phyloP scores from a whole-genome alignment of 2,888 invertebrate species.

The Candidula unifasciata region DNA sequence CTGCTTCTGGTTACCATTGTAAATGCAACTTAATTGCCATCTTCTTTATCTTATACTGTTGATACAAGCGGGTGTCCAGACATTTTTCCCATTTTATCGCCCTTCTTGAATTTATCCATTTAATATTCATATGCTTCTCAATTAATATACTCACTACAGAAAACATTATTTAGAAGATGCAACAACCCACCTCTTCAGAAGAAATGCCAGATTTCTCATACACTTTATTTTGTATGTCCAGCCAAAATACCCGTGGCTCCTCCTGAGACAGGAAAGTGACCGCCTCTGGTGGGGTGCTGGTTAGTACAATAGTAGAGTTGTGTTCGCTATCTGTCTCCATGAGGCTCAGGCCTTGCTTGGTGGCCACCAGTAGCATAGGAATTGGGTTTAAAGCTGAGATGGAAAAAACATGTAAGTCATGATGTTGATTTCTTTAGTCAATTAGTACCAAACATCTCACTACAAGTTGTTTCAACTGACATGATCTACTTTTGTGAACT shows the following conservation, averaged over 20 bases:
- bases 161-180: neutral
- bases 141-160: neutral
- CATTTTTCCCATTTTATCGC: no score
- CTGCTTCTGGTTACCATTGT: no score
- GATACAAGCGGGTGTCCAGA: no score
- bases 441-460: neutral
- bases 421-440: neutral
- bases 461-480: no score
- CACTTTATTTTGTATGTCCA: constrained; percentile 81
- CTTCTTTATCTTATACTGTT: no score
- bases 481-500: no score
- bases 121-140: no score
- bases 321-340: constrained; percentile 66
- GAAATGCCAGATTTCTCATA: constrained; percentile 23
- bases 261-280: constrained; percentile 85
- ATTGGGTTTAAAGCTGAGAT: constrained; percentile 84
- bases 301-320: constrained; percentile 59
- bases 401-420: constrained; percentile 5
- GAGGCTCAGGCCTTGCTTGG: constrained; percentile 58
- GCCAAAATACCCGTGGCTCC: constrained; percentile 86
- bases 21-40: no score
- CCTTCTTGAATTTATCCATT: no score
- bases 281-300: constrained; percentile 79
- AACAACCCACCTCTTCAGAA: constrained; percentile 19
- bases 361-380: constrained; percentile 87